Conservation (phyloP, 2,113 vertebrate genomes). For the Aptenodytes forsteri region DNA sequence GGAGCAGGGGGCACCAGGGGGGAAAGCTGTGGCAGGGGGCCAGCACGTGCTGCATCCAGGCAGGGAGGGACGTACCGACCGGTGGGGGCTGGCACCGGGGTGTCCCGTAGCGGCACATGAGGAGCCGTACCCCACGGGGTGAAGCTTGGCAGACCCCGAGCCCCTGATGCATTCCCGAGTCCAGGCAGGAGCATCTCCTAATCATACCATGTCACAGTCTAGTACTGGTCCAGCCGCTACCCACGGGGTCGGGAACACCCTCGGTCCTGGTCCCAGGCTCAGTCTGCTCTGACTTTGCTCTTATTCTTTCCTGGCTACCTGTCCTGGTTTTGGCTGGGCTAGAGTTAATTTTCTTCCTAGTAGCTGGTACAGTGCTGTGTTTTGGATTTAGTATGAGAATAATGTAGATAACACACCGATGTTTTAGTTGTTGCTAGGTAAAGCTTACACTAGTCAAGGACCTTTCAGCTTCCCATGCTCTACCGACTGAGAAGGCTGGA, state of each 20-base stretch:
- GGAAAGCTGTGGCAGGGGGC: not conserved
- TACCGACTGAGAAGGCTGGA: no score
- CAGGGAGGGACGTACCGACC: not conserved
- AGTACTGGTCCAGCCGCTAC: not conserved
- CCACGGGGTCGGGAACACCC: fast-evolving
- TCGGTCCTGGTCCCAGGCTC: not conserved
- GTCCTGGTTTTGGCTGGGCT: no score
- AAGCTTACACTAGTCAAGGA: no score
- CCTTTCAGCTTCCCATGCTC: no score
- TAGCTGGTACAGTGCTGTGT: no score
- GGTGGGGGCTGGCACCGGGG: not conserved
- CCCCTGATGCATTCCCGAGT: not conserved
- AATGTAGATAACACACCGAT: no score
- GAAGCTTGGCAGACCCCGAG: not conserved
- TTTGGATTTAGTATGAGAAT: no score
- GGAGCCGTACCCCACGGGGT: not conserved
- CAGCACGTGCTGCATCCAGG: not conserved
- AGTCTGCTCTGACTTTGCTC: not conserved
- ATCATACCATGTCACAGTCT: fast-evolving
- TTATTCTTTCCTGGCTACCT: not conserved
- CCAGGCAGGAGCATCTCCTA: not conserved
- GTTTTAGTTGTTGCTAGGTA: no score
- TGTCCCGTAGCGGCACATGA: fast-evolving
- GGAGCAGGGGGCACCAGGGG: no score
- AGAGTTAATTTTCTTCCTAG: no score